Percentiles rank a stretch among this genome's conserved stretches.
Evolutionary conservation across 2,888 invertebrate species (phyloP).

Genomic region (Masnerella sp.): DNA sequence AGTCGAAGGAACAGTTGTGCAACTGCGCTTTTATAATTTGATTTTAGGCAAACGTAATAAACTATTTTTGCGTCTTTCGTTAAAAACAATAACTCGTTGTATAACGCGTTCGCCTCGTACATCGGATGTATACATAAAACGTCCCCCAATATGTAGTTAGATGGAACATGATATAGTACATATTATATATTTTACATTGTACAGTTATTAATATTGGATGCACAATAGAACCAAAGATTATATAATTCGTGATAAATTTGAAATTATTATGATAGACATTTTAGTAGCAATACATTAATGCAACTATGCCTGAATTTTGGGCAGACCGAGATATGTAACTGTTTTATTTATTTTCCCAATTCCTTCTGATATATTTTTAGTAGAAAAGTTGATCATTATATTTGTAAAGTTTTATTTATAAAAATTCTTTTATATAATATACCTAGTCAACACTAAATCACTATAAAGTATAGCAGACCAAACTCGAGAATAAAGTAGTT

Average conservation of each 20-base stretch:
- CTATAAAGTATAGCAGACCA: too few species aligned
- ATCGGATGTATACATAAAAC: constrained; percentile 57
- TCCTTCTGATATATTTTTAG: too few species aligned
- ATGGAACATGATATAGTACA: constrained; percentile 68
- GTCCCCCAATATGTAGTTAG: constrained; percentile 67
- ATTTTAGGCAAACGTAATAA: constrained; percentile 14
- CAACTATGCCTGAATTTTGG: constrained; percentile 48
- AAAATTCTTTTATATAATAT: too few species aligned
- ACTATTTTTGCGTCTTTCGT: constrained; percentile 10
- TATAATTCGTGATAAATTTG: constrained; percentile 60
- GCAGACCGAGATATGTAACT: constrained; percentile 20
- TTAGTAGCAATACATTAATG: constrained; percentile 59
- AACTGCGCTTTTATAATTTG: constrained; percentile 7
- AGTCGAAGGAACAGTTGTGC: constrained; percentile 19
- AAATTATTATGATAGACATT: constrained; percentile 51
- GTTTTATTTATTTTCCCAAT: too few species aligned
- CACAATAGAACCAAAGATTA: constrained; percentile 59
- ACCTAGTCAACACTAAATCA: too few species aligned
- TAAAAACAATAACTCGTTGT: constrained; percentile 26
- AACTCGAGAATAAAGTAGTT: too few species aligned
- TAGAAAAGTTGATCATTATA: too few species aligned
- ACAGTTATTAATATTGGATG: constrained; percentile 70
- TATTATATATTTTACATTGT: constrained; percentile 75
- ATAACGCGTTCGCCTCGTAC: constrained; percentile 20
- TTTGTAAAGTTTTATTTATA: too few species aligned